phyloP scores from a whole-genome alignment of 2,888 invertebrate species.

The Dinocampus coccinellae region DNA sequence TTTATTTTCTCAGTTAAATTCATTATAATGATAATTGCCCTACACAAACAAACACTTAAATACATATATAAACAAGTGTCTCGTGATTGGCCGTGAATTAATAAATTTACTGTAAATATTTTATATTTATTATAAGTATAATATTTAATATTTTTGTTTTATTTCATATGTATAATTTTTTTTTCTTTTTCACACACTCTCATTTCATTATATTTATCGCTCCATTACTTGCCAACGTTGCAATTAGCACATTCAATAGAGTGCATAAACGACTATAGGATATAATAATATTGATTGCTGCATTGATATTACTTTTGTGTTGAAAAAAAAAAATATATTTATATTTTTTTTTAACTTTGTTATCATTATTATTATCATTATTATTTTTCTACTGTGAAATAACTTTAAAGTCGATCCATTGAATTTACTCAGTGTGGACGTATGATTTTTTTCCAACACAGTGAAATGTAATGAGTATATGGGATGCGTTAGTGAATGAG shows the following conservation, averaged over 20 bases:
- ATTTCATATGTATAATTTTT: too few species aligned
- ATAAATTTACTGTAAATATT: background rate
- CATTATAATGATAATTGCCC: background rate
- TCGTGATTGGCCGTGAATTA: slow-evolving; percentile 29
- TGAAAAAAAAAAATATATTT: too few species aligned
- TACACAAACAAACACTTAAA: too few species aligned
- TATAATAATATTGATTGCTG: slow-evolving; percentile 5
- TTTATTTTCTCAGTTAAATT: slow-evolving; percentile 17
- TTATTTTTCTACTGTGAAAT: too few species aligned
- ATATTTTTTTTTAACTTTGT: too few species aligned
- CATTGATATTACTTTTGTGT: background rate
- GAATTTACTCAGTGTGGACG: too few species aligned
- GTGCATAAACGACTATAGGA: background rate
- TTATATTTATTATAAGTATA: background rate
- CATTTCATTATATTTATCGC: slow-evolving; percentile 20
- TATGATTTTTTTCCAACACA: too few species aligned
- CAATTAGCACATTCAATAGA: slow-evolving; percentile 17
- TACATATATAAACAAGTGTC: slow-evolving; percentile 8
- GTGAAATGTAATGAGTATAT: too few species aligned
- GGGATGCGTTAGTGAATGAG: background rate
- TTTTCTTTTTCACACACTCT: background rate
- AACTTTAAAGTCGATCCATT: background rate
- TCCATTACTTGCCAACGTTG: slow-evolving; percentile 17
- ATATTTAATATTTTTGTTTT: background rate
- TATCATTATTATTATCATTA: too few species aligned